Base-by-base conservation (phyloP, 2,888 invertebrate genomes). In the Chrysotoxum bicinctum region DNA sequence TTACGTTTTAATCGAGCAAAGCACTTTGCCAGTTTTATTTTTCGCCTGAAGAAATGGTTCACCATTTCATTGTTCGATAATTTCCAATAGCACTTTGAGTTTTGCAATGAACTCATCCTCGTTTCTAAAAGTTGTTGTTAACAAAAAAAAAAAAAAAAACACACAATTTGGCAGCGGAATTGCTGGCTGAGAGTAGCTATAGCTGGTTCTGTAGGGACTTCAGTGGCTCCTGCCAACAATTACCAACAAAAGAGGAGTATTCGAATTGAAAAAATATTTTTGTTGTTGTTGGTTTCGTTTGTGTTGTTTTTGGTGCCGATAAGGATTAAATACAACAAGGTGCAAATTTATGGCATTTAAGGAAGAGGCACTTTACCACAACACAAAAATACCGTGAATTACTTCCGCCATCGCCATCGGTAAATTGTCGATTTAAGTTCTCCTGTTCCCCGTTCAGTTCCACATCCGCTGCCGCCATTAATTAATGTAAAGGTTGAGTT, bases 361-460 rank as follows among this genome's bases (percentile, higher is more conserved):
- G 64, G 64, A 64, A 64, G 48, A 32, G 48, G 23, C 64, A 48
- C 64, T 64, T 64, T 64, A 48, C 64, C 64, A 64, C 64, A 64
- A 64, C 45, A 45, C 64, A 64, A 48, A 64, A 64, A 64, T 48
- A 64, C 30, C 64, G 32, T 48, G 64, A 64, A 64, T 64, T 64
- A 45, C 64, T 64, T 64, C 64, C 64, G 64, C 48, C 64, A 64
- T 64, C 9, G 62, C 64, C 64, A 64, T 64, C 40, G 62, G 62
- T 64, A 64, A 64, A 64, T 64, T 64, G 62, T 64, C 62, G 62
- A 64, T 64, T 64, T 45, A 64, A 64, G 45, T 64, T 45, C n/a
- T 19, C 45, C 16, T 30, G 14, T 23, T 19, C 23, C 8, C 37
- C 40, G n/a, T 21, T 35, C 58, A 60, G 40, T 40, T 60, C 60